Base-by-base conservation (phyloP, 2,888 invertebrate species). In the Allacma fusca region DNA sequence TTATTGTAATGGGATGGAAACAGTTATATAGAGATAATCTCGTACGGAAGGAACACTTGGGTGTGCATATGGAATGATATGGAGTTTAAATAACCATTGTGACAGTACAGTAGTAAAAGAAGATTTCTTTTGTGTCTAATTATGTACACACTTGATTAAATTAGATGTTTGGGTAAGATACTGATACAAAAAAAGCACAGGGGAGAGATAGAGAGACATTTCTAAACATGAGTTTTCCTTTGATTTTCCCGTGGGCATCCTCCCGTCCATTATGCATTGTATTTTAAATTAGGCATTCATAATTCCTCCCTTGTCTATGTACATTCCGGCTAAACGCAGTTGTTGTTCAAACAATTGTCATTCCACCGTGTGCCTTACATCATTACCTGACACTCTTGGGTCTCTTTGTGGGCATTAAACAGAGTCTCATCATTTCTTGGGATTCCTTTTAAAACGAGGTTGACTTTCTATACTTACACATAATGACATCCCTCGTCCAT, bases 241-340 rank as follows among this genome's bases (percentile, higher is more conserved):
- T 50, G 16, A n/a, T 19, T 50, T 50, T 50, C n/a, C 50, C 50
- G 50, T 50, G 50, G 50, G 50, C 50, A 50, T 50, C 50, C 50
- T 50, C 50, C 50, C 50, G 50, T 50, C 50, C 19, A 50, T 50
- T 50, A 50, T 50, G 50, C 50, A 50, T 50, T 50, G 50, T 50
- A 50, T 50, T 50, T 50, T 50, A 50, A 50, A 50, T 50, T 50
- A n/a, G 16, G 50, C 19, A 50, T 50, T 50, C 50, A 50, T 50
- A 50, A 50, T 50, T 16, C 50, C 50, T n/a, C 50, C n/a, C 50
- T 50, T 19, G 50, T 13, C 19, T 50, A 1, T 13, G 1, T 50
- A n/a, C n/a, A n/a, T n/a, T n/a, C n/a, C n/a, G n/a, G n/a, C n/a
- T 50, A 50, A 50, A 50, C 16, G 16, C 9, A 12, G 16, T 13